phyloP scores from a whole-genome alignment of 2,113 vertebrate genomes.

The Lasiurus borealis region DNA sequence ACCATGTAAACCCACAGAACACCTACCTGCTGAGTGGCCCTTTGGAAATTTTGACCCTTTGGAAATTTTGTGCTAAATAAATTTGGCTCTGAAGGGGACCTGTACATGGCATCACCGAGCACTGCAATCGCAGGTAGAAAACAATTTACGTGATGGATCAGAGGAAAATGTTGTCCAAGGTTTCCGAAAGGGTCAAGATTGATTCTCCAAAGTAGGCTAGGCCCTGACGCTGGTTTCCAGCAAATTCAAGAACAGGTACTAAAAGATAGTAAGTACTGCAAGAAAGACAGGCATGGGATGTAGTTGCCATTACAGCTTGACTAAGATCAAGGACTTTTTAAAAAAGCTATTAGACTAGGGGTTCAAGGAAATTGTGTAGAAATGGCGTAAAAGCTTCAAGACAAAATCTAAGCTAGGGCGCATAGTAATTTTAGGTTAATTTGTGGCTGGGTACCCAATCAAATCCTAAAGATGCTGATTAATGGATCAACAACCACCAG shows the following conservation, averaged over 20 bases:
- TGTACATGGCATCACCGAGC: not conserved
- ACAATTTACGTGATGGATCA: accelerated
- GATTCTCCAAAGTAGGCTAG: not conserved
- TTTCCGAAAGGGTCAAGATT: not conserved
- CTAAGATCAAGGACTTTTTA: not conserved
- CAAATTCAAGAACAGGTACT: not conserved
- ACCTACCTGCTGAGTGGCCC: not conserved
- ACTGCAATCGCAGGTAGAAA: no score
- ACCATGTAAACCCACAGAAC: not conserved
- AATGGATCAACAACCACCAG: not conserved
- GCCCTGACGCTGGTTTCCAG: not conserved
- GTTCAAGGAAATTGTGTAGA: not conserved
- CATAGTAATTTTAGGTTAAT: not conserved
- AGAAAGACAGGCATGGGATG: not conserved
- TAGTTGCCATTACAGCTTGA: accelerated
- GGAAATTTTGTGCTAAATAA: not conserved
- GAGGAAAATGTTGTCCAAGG: not conserved
- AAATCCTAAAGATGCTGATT: not conserved
- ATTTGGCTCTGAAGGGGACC: not conserved
- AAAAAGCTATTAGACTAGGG: not conserved
- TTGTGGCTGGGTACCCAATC: not conserved
- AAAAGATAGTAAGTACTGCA: no score
- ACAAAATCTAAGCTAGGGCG: not conserved
- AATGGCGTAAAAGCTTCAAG: not conserved
- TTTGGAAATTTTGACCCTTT: conserved; percentile 10